Evolutionary conservation across 2,888 invertebrate genomes (phyloP).

Genomic region (Euzophera pinguis): DNA sequence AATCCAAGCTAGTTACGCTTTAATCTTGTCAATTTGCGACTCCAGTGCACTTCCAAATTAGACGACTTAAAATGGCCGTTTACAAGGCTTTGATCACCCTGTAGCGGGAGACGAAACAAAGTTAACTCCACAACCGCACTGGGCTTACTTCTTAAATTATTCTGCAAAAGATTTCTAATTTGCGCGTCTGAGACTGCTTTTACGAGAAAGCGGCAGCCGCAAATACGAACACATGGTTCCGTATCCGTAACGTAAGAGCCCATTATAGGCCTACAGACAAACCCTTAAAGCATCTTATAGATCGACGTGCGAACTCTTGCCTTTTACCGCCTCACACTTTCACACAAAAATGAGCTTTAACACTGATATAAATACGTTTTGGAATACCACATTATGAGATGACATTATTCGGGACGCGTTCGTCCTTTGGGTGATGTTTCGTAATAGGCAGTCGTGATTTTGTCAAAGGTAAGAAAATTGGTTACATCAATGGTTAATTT

Average conservation of each 20-base stretch:
- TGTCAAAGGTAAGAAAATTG: constrained; percentile 80
- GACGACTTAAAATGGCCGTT: constrained; percentile 47
- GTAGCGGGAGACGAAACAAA: constrained; percentile 45
- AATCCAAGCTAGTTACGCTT: constrained; percentile 14
- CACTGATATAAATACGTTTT: constrained; percentile 53
- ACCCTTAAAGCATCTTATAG: constrained; percentile 54
- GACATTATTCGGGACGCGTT: constrained; percentile 65
- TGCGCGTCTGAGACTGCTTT: constrained; percentile 60
- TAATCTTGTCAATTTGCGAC: constrained; percentile 33
- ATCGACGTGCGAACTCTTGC: constrained; percentile 39
- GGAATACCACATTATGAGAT: constrained; percentile 41
- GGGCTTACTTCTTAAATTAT: constrained; percentile 70
- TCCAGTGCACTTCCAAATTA: constrained; percentile 45
- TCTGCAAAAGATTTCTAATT: constrained; percentile 78
- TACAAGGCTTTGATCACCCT: constrained; percentile 32
- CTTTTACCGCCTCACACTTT: constrained; percentile 37
- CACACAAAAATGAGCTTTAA: constrained; percentile 58
- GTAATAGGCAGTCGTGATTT: constrained; percentile 75
- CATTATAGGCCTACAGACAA: constrained; percentile 57
- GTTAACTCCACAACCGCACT: constrained; percentile 51
- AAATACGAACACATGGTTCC: constrained; percentile 50
- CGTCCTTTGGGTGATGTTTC: constrained; percentile 77
- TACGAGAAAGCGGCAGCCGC: constrained; percentile 46
- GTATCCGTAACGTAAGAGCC: constrained; percentile 40
- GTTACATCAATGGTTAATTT: constrained; percentile 73